Base-by-base conservation (phyloP, 1,140 invertebrate genomes). In the Grapholita molesta region DNA sequence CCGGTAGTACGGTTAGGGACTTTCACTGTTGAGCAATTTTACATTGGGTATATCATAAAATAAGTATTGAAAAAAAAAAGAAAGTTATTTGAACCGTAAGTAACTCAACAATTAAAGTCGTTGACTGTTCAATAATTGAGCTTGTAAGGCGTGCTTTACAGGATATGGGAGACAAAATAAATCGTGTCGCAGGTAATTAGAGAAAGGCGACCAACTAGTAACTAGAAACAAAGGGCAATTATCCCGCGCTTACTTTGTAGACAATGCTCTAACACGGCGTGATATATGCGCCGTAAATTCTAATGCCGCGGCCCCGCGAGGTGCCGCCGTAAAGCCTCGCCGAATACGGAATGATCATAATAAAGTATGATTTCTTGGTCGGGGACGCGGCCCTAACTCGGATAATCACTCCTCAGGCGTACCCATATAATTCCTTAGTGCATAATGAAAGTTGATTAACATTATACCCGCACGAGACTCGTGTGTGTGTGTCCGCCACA, bases 361-460 rank as follows among this genome's bases (percentile, higher is more conserved):
- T 89, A 91, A 91, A 91, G 86, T 89, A 91, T 91, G 87, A 91
- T 90, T 91, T 88, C 86, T 91, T 89, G 84, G 87, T 83, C 87
- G 84, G 86, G 86, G 84, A 87, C 85, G 83, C 80, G 76, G 80
- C 84, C 86, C 80, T 85, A 84, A 82, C 88, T 85, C 81, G 83
- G 78, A 84, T 91, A 91, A 91, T 91, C 89, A 88, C 88, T 91
- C 89, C 89, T 91, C 81, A 83, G 89, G 86, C 89, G 86, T 89
- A 84, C 86, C 87, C 88, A 87, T 89, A 85, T 91, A 91, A 91
- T 88, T 91, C 89, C 89, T 91, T 91, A 90, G 89, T 91, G 88
- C 87, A 91, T 91, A 91, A 91, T 91, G 89, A 91, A 91, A 91
- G 86, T 91, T 91, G 89, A 91, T 90, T 91, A 91, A 89, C 89